phyloP scores from a whole-genome alignment of 2,888 invertebrate genomes.

The Mesorhabditis sp. region DNA sequence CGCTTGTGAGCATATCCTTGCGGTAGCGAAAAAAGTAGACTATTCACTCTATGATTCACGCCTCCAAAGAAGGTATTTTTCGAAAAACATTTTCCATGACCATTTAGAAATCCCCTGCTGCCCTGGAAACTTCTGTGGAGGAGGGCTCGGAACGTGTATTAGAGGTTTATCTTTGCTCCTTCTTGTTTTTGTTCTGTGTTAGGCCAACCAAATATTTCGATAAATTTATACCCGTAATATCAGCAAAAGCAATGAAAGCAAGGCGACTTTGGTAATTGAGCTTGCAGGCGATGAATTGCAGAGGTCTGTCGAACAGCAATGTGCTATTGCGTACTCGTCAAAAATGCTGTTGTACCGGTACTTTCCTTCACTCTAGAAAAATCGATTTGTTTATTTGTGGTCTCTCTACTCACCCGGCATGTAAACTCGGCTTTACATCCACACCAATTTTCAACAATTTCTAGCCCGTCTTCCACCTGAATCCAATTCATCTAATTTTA shows the following conservation, averaged over 20 bases:
- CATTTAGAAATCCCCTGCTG: constrained; percentile 18
- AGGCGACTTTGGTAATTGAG: too few species aligned
- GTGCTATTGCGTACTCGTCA: constrained; percentile 5
- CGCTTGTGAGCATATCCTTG: constrained; percentile 39
- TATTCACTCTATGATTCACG: neutral
- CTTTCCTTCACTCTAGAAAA: neutral
- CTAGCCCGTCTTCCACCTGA: neutral
- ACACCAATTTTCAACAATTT: constrained; percentile 4
- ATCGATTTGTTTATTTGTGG: too few species aligned
- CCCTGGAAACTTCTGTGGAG: constrained; percentile 14
- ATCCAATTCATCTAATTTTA: neutral
- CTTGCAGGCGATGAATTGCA: neutral
- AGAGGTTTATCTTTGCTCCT: neutral
- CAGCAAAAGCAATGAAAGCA: too few species aligned
- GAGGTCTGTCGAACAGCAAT: constrained; percentile 1
- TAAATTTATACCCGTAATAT: neutral
- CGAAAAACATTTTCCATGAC: neutral
- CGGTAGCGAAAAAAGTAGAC: constrained; percentile 22
- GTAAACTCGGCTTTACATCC: constrained; percentile 1
- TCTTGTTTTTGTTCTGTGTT: constrained; percentile 1
- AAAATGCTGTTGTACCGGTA: neutral
- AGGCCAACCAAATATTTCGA: neutral
- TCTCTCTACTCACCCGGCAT: neutral
- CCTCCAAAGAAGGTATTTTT: neutral
- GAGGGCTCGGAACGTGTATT: neutral